Base-by-base conservation (phyloP, 2,113 vertebrate genomes). In the Trichomycterus rosablanca region DNA sequence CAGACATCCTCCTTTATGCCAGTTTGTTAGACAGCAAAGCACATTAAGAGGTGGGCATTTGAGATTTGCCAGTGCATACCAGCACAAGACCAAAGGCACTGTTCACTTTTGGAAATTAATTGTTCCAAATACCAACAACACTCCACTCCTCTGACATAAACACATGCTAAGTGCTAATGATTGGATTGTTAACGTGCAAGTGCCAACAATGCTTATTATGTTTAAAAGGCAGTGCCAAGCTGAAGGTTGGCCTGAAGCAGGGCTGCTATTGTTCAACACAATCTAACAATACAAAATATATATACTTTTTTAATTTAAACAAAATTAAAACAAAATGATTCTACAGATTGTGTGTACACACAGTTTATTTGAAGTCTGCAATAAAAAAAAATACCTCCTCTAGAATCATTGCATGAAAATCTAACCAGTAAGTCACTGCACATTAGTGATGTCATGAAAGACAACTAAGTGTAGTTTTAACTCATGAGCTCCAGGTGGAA, bases 31-130 rank as follows among this genome's bases (percentile, higher is more conserved):
- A n/a, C n/a, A n/a, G n/a, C n/a, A n/a, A 62, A 60, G 72, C 79
- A 54, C 40, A 56, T 68, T 66, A 66, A 73, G 75, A 78, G 80
- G 28, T 58, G 68, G 73, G 76, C 79, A 76, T 7, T 70, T 74
- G 71, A 9, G 30, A 66, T 48, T 4, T 26, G 59, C 68, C 73
- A 73, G 37, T 71, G 71, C 67, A 73, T 72, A 74, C 73, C 76
- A 65, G 44, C 75, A 71, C 72, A 76, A 68, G 66, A 75, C 68
- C 2, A 50, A 69, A 30, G n/a, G 44, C 60, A 57, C 15, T 32
- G 34, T 43, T 73, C 44, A 24, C 28, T 56, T 15, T 32, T 12
- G 44, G 48, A n/a, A n/a, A n/a, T n/a, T n/a, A n/a, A n/a, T n/a
- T n/a, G 52, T 19, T 20, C n/a, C 20, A 16, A 44, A 45, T 40